A percentile compares a stretch with the other conserved stretches of the same genome.
These are phyloP conservation scores for Poecile montanus DNA, from an alignment of 2,797 vertebrate species.

Conservation along the genomic window DNA sequence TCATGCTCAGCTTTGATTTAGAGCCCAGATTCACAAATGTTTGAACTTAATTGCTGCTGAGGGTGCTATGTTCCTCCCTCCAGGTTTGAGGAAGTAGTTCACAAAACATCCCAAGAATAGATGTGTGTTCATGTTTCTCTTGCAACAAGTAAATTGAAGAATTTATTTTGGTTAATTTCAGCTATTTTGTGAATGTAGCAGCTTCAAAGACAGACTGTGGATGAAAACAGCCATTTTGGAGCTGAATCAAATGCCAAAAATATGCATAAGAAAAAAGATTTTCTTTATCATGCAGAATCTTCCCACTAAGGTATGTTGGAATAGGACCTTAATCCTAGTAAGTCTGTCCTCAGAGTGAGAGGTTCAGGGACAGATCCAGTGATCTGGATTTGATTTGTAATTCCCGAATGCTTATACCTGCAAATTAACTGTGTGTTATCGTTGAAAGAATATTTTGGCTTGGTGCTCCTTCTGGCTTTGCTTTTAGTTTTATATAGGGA, in stretches of 20 bases:
- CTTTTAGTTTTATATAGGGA: neutral
- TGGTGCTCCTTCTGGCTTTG: neutral
- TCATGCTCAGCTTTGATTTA: neutral
- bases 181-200: neutral
- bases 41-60: neutral
- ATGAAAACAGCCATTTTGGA: neutral
- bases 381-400: neutral
- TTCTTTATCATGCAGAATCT: neutral
- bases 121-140: neutral
- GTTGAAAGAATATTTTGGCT: neutral
- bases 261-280: neutral
- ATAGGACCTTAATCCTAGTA: neutral
- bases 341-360: neutral
- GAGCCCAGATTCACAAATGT: neutral
- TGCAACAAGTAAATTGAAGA: neutral
- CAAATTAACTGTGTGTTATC: neutral
- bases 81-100: neutral
- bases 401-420: neutral
- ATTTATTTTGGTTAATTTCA: constrained; percentile 5
- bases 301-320: neutral
- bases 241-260: neutral
- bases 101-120: neutral
- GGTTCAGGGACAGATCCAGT: neutral
- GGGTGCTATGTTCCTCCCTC: neutral
- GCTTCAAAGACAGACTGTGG: neutral